Evolutionary conservation across 2,888 invertebrate species (phyloP), one percentile per base, ranked within the genome.

Genomic region (Pollenia labialis): DNA sequence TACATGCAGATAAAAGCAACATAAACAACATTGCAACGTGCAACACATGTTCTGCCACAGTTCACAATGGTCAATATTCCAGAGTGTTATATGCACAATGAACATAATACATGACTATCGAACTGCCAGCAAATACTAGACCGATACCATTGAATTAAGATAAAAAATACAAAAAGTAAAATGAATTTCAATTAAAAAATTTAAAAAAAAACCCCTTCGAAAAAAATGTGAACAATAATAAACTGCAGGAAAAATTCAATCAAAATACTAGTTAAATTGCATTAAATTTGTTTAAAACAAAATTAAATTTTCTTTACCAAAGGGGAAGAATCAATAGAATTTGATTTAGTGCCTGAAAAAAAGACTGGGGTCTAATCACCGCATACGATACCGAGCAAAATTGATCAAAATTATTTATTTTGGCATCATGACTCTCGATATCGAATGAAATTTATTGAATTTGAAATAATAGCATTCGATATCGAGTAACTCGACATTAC

Each of bases 41-140:
- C 87, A 87, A 87, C 87, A 87, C 81, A 87, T 87, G 83, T 84
- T 86, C 80, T 83, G 81, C 80, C 79, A 81, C 86, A 84, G 86
- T 81, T 81, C 81, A 84, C 81, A 84, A 48, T 81, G 84, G 87
- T 81, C 84, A 84, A 74, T 85, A 80, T 80, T 75, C 68, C 74
- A 69, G 42, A 75, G 74, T 75, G 80, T 80, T 74, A 62, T 74
- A 79, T 68, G 42, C 56, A 80, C 79, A 85, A 80, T 75, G 66
- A 74, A 84, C 56, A 72, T 68, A 68, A 71, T 72, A 66, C 71
- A 83, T 77, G 54, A 74, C 56, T 74, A 82, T 62, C 40, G 40
- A 81, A 74, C 52, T 46, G 54, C 52, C 52, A 46, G 54, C 42
- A 69, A 79, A 48, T n/a, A 71, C 16, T n/a, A 18, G 32, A 64